Conservation (phyloP, 1,140 invertebrate species). For the Zaprionus nigranus region DNA sequence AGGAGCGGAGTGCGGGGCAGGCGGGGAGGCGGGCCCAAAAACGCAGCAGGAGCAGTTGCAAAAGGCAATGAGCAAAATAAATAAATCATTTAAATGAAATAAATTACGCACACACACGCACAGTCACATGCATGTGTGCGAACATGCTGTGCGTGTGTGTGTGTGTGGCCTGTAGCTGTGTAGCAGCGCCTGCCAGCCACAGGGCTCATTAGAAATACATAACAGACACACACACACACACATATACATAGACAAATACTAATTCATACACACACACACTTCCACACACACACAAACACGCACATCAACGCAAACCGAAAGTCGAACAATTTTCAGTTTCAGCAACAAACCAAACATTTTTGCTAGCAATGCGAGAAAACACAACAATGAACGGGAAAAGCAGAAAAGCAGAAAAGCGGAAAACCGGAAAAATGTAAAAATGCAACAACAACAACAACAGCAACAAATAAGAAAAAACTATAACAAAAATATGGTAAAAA, state of each 20-base stretch:
- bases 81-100: constrained; percentile 82
- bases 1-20: background rate
- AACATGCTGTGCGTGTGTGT: background rate
- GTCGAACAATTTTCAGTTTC: constrained; percentile 10
- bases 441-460: background rate
- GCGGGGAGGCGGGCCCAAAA: background rate
- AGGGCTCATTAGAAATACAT: constrained; percentile 80
- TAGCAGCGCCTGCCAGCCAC: constrained; percentile 42
- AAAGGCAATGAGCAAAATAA: constrained; percentile 78
- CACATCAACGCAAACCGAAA: background rate
- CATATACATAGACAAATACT: background rate
- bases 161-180: background rate
- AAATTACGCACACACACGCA: constrained; percentile 43
- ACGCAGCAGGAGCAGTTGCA: constrained; percentile 55
- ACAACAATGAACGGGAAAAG: constrained; percentile 23
- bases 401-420: constrained; percentile 23
- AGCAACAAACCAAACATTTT: constrained; percentile 12
- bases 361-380: constrained; percentile 2
- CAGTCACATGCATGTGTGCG: constrained; percentile 14
- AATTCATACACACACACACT: background rate
- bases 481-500: constrained; percentile 25
- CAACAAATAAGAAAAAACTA: constrained; percentile 1
- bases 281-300: constrained; percentile 1
- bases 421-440: background rate
- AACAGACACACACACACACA: constrained; percentile 32